Evolutionary conservation across 2,888 invertebrate genomes (phyloP).

Genomic region (Fragum fragum): DNA sequence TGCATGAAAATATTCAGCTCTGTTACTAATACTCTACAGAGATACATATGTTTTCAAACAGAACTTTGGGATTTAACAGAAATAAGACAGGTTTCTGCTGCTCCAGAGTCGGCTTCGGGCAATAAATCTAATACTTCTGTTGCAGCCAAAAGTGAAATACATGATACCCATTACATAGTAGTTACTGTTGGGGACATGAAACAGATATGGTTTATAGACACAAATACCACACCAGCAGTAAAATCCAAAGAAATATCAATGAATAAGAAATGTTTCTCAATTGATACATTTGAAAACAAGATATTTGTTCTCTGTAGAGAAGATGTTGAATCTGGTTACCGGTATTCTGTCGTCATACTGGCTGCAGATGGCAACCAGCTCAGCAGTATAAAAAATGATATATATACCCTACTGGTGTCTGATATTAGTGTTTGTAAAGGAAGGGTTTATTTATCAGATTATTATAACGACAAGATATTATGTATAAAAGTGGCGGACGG

Average conservation of each 20-base stretch:
- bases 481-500: not conserved
- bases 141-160: not conserved
- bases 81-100: not conserved
- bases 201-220: constrained; percentile 2
- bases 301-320: constrained; percentile 6
- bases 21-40: not conserved
- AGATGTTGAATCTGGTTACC: not conserved
- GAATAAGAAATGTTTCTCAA: not conserved
- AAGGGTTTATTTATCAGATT: not conserved
- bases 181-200: not conserved
- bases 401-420: not conserved
- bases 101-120: not conserved
- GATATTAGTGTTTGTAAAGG: not conserved
- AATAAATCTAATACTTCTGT: not conserved
- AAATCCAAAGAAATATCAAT: not conserved
- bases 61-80: not conserved
- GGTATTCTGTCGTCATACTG: not conserved
- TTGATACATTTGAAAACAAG: not conserved
- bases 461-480: not conserved
- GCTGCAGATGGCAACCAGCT: not conserved
- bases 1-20: constrained; percentile 7
- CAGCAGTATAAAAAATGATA: not conserved
- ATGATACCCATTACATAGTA: not conserved
- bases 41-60: not conserved
- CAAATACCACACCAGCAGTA: not conserved